Evolutionary conservation across 2,797 vertebrate species (phyloP), one percentile per base, ranked within the genome.

Genomic region (Pangasius larnaudii): DNA sequence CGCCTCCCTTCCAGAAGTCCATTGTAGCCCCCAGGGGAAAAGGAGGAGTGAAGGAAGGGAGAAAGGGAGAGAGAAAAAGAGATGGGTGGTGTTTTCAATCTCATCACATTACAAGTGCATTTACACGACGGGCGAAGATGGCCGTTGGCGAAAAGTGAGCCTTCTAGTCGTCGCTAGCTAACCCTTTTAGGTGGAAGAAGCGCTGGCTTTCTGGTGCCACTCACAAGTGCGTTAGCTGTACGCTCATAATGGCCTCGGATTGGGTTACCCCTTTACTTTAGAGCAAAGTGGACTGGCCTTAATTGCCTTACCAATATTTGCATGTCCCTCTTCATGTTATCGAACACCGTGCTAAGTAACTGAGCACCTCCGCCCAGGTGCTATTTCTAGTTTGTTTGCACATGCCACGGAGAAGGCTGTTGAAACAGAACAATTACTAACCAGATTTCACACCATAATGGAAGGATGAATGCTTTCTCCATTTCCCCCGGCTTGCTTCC

Each of bases 281-380:
- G 94, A 94, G 91, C 92, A 93, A 95, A 95, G 94, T 94, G 90
- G 89, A 93, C 93, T 92, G 93, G 92, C 93, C 92, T 94, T 96
- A 95, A 95, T 94, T 95, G 94, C 95, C 95, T 93, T 87, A 93
- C 94, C 94, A 95, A 96, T 96, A 96, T 96, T 96, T 96, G 95
- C 95, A 95, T 95, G 94, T 95, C 94, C 93, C 94, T 94, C 93
- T 93, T 90, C 88, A 86, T 95, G 95, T 95, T 94, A 96, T 93
- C 91, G 94, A 96, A 95, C 94, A 96, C 95, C 93, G 85, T 51
- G 83, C 93, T 95, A 93, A 95, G 95, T 95, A 95, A 95, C 93
- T 89, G 91, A 93, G 93, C 91, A 63, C 92, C 89, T 72, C 78
- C 18, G 89, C 75, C 85, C 78, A 77, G 89, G 91, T 90, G 91